Percentiles rank a stretch among this genome's conserved stretches.
Conservation (phyloP, 1,140 invertebrate species). For the Drosophila ohnishii region DNA sequence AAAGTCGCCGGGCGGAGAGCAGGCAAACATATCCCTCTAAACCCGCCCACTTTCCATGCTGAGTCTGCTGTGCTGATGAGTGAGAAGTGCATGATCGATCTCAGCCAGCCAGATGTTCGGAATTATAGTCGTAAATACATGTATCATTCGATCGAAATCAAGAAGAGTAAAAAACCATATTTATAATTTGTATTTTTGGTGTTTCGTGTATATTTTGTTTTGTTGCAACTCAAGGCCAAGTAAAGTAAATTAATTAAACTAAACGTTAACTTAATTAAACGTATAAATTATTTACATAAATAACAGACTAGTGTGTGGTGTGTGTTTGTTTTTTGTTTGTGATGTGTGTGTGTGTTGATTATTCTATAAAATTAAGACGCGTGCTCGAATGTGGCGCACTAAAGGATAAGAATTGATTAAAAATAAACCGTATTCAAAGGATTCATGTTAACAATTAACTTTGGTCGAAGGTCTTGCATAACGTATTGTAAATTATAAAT, state of each 20-base stretch:
- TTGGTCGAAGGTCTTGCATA: conserved; percentile 70
- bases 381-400: conserved; percentile 47
- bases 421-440: conserved; percentile 61
- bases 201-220: conserved; percentile 57
- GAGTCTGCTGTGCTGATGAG: conserved; percentile 53
- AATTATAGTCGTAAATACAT: background rate
- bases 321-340: conserved; percentile 35
- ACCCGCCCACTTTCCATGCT: conserved; percentile 80
- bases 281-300: conserved; percentile 76
- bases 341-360: conserved; percentile 42
- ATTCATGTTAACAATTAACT: conserved; percentile 73
- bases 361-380: conserved; percentile 58
- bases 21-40: conserved; percentile 82
- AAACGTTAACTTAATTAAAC: conserved; percentile 77
- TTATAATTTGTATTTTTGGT: conserved; percentile 54
- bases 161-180: conserved; percentile 38
- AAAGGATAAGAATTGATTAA: conserved; percentile 54
- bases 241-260: conserved; percentile 72
- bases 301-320: conserved; percentile 78
- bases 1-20: conserved; percentile 32
- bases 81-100: conserved; percentile 60
- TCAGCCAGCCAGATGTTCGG: conserved; percentile 29
- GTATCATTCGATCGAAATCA: conserved; percentile 22
- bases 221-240: conserved; percentile 80
- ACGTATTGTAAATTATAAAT: conserved; percentile 61